Evolutionary conservation across 2,113 vertebrate species (phyloP).

Genomic region (Formicarius rufipectus): DNA sequence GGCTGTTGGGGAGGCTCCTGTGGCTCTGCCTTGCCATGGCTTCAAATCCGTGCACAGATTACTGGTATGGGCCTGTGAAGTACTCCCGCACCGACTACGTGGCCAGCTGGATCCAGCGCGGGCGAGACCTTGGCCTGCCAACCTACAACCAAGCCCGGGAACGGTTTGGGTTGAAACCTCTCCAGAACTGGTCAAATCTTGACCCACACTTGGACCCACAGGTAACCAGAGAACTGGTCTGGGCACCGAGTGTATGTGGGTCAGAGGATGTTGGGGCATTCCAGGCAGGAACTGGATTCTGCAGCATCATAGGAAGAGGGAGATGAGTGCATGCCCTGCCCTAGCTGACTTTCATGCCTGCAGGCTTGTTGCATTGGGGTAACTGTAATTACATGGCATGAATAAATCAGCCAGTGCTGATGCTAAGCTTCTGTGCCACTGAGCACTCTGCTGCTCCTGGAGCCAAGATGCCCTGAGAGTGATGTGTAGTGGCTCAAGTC

Average conservation of each 20-base stretch:
- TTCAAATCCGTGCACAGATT: constrained; percentile 75
- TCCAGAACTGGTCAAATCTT: constrained; percentile 77
- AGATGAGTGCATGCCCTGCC: not conserved
- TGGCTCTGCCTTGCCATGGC: not conserved
- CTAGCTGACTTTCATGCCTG: not conserved
- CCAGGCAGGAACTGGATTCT: not conserved
- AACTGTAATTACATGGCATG: not conserved
- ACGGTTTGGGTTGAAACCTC: constrained; percentile 70
- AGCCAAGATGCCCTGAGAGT: not conserved
- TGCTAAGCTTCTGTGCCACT: not conserved
- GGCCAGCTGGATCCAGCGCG: constrained; percentile 86
- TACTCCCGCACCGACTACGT: constrained; percentile 87
- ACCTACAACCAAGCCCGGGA: constrained; percentile 81
- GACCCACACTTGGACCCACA: constrained; percentile 65
- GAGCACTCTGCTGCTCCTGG: not conserved
- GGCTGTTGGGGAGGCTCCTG: not conserved
- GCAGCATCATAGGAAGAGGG: accelerated
- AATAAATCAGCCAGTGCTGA: not conserved
- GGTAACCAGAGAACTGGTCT: constrained; percentile 9
- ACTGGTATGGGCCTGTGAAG: constrained; percentile 88
- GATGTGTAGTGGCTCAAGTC: not conserved
- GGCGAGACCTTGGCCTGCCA: constrained; percentile 88
- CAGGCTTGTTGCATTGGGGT: not conserved
- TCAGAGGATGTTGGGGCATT: not conserved
- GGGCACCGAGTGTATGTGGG: not conserved